Conservation (phyloP, 2,888 invertebrate species). For the Ephialtes manifestator region DNA sequence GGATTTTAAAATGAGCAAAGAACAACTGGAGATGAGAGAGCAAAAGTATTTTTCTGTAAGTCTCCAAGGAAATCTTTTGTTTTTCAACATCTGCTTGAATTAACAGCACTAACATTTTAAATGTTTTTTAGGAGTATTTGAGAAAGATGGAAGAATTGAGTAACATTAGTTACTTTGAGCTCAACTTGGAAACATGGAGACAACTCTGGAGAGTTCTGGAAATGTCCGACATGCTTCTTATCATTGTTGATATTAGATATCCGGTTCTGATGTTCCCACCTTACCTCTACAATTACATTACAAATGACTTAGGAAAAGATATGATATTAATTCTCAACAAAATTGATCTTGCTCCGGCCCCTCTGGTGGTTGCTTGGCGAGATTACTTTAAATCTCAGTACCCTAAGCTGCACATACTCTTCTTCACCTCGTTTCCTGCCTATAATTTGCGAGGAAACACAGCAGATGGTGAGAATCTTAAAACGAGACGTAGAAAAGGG, state of each 20-base stretch:
- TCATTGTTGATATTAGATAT: conserved; percentile 96
- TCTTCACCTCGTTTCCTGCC: conserved; percentile 94
- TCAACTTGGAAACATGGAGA: conserved; percentile 98
- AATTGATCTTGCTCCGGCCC: conserved; percentile 94
- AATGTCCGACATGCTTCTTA: conserved; percentile 95
- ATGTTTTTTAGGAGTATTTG: conserved; percentile 90
- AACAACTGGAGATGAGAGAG: conserved; percentile 92
- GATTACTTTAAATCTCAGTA: conserved; percentile 91
- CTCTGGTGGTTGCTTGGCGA: conserved; percentile 95
- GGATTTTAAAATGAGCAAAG: conserved; percentile 92
- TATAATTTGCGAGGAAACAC: conserved; percentile 90
- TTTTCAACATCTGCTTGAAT: not conserved
- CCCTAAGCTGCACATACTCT: conserved; percentile 91
- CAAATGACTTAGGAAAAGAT: conserved; percentile 91
- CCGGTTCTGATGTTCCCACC: conserved; percentile 96
- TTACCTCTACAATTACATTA: conserved; percentile 93
- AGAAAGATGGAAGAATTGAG: conserved; percentile 89
- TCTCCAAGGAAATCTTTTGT: conserved; percentile 8
- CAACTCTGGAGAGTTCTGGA: conserved; percentile 98
- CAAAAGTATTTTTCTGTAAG: conserved; percentile 93
- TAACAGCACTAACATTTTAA: not conserved
- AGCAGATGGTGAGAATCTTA: conserved; percentile 88
- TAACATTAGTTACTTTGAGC: conserved; percentile 94
- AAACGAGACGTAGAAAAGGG: conserved; percentile 89
- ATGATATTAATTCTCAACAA: conserved; percentile 97